Conservation (phyloP, 2,888 invertebrate species). For the Phortica okadai region DNA sequence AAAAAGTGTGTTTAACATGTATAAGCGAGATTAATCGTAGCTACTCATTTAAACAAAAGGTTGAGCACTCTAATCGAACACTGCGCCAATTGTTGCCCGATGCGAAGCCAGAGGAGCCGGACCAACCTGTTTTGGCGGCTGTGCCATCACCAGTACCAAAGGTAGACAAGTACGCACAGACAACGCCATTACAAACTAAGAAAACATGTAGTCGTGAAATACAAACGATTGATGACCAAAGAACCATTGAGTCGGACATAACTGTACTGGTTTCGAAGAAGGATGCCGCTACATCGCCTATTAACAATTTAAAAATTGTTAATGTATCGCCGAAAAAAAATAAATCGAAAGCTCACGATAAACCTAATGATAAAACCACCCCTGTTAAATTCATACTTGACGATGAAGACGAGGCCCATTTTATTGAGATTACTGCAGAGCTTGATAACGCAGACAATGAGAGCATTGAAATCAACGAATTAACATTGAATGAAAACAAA, state of each 20-base stretch:
- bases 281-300: background rate
- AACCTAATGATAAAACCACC: constrained; percentile 32
- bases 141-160: constrained; percentile 38
- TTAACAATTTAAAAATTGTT: background rate
- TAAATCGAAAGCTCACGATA: constrained; percentile 28
- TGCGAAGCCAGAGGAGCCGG: constrained; percentile 57
- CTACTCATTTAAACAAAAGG: constrained; percentile 75
- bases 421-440: constrained; percentile 53
- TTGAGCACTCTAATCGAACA: constrained; percentile 73
- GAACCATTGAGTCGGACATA: constrained; percentile 33
- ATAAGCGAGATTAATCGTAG: constrained; percentile 75
- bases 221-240: constrained; percentile 49
- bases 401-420: constrained; percentile 46
- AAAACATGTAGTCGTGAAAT: constrained; percentile 39
- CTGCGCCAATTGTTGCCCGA: constrained; percentile 70
- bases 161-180: constrained; percentile 48
- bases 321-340: background rate
- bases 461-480: constrained; percentile 11
- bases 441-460: constrained; percentile 39
- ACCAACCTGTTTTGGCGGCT: constrained; percentile 2
- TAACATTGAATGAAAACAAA: constrained; percentile 34
- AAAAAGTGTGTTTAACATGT: constrained; percentile 73
- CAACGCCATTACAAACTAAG: constrained; percentile 24
- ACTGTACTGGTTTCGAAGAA: background rate
- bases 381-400: background rate